Evolutionary conservation across 2,888 invertebrate species (phyloP).

Genomic region (Chrysomela aeneicollis): DNA sequence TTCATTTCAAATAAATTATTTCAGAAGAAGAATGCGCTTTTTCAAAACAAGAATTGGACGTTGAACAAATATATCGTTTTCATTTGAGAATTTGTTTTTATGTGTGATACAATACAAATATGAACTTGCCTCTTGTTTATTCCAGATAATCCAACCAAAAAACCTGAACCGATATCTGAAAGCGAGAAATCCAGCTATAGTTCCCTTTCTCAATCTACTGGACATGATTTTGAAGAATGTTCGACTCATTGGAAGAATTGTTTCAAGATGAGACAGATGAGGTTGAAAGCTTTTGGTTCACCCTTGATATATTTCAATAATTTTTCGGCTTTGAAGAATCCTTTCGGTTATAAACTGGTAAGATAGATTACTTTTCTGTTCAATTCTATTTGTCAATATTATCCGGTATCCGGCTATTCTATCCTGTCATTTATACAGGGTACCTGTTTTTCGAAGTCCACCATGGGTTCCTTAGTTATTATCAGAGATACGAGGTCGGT

Average conservation of each 20-base stretch:
- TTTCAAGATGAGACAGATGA: constrained; percentile 15
- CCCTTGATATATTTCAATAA: constrained; percentile 14
- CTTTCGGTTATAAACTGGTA: constrained; percentile 16
- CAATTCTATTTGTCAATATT: too few species aligned
- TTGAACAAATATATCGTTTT: too few species aligned
- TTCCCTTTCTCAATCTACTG: constrained; percentile 12
- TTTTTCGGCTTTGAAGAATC: constrained; percentile 11
- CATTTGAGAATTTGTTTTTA: too few species aligned
- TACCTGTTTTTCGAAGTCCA: too few species aligned
- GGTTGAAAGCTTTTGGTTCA: constrained; percentile 11
- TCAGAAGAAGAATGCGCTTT: too few species aligned
- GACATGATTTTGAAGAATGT: constrained; percentile 8
- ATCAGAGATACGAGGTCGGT: too few species aligned
- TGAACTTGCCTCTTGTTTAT: not conserved
- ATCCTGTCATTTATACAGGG: too few species aligned
- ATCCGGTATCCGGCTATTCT: too few species aligned
- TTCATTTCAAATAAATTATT: too few species aligned
- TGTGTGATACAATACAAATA: too few species aligned
- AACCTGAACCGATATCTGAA: constrained; percentile 6
- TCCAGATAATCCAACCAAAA: not conserved
- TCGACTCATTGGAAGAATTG: constrained; percentile 10
- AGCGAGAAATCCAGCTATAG: constrained; percentile 19
- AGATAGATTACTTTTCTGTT: not conserved
- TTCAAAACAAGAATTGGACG: too few species aligned
- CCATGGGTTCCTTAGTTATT: too few species aligned